Evolutionary conservation across 2,113 vertebrate species (phyloP).

Genomic region (Corvus cornix): DNA sequence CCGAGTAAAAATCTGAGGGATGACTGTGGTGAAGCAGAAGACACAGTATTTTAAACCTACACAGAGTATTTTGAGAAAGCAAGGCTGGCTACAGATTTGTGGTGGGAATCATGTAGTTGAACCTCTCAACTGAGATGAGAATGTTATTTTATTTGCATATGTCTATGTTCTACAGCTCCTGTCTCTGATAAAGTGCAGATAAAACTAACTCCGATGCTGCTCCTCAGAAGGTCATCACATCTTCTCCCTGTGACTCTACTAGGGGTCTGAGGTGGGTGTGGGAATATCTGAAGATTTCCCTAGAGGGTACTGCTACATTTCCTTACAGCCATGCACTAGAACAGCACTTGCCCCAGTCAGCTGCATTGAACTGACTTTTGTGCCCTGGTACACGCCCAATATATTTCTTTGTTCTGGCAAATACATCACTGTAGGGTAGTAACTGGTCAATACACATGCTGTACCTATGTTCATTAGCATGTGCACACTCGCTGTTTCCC

Average conservation of each 20-base stretch:
- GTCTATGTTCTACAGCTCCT: background rate
- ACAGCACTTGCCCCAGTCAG: background rate
- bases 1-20: background rate
- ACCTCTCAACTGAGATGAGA: background rate
- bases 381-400: background rate
- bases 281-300: background rate
- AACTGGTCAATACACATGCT: background rate
- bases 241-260: background rate
- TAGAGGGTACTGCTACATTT: background rate
- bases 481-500: background rate
- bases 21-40: background rate
- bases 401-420: background rate
- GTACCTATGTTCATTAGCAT: background rate
- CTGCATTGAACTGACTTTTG: background rate
- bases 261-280: background rate
- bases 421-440: background rate
- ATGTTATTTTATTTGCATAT: background rate
- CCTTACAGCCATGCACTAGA: background rate
- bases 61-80: background rate
- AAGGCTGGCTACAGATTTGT: background rate
- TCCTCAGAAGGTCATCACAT: background rate
- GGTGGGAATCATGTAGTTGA: background rate
- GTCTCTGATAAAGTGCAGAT: background rate
- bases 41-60: background rate
- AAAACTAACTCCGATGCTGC: background rate